phyloP scores from a whole-genome alignment of 2,797 vertebrate species.

The Streptopelia turtur region DNA sequence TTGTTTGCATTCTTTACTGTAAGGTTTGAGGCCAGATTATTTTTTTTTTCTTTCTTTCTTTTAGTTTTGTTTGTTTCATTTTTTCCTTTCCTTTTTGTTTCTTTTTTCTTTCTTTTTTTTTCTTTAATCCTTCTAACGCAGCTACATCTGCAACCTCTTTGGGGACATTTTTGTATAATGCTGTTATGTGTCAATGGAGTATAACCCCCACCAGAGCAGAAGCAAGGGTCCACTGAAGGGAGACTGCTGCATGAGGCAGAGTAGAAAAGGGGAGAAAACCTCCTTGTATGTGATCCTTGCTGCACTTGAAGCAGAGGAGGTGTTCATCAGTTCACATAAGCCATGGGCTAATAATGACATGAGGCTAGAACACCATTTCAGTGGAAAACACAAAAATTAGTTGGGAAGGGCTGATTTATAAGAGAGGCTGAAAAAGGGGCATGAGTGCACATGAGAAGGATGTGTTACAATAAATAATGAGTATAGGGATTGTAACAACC shows the following conservation, averaged over 20 bases:
- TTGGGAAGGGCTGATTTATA: background rate
- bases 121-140: background rate
- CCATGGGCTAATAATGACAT: rapidly evolving
- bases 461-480: background rate
- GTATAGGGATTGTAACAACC: background rate
- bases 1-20: background rate
- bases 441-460: background rate
- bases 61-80: too few species aligned
- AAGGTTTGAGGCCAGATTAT: background rate
- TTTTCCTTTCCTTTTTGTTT: rapidly evolving
- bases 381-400: background rate
- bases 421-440: background rate
- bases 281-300: rapidly evolving
- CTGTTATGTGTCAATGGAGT: background rate
- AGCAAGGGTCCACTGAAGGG: background rate
- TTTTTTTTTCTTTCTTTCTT: rapidly evolving
- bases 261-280: background rate
- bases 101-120: too few species aligned
- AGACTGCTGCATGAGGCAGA: background rate
- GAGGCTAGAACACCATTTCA: background rate
- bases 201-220: background rate
- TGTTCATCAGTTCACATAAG: background rate
- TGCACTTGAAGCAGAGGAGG: background rate
- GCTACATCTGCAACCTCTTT: background rate
- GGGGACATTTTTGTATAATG: rapidly evolving